Evolutionary conservation across 2,113 vertebrate species (phyloP).

Genomic region (Stercorarius parasiticus): DNA sequence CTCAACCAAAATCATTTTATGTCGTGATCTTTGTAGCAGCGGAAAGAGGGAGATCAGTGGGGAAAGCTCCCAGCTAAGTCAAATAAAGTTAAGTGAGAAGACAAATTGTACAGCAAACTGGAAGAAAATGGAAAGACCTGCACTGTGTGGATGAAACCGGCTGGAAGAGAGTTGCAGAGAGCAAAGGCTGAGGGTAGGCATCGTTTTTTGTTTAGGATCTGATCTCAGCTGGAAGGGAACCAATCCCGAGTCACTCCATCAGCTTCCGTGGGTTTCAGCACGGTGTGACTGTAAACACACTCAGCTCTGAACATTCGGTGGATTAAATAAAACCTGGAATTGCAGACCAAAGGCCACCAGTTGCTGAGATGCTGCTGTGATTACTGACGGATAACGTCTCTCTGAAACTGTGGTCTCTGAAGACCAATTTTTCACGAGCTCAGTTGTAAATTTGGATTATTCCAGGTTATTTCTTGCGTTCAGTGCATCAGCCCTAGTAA

Average conservation of each 20-base stretch:
- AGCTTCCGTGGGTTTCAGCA: neutral
- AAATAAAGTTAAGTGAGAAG: neutral
- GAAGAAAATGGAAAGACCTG: neutral
- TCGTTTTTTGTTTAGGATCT: neutral
- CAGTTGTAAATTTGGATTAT: neutral
- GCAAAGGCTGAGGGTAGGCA: neutral
- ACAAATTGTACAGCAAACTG: neutral
- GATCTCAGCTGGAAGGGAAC: neutral
- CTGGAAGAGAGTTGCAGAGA: neutral
- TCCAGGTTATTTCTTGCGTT: neutral
- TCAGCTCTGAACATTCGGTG: neutral
- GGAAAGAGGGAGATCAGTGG: neutral
- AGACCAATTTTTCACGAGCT: neutral
- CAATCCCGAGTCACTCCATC: neutral
- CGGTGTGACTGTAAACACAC: neutral
- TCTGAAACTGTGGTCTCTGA: neutral
- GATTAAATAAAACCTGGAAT: neutral
- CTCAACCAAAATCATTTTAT: neutral
- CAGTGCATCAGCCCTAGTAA: neutral
- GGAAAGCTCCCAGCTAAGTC: neutral
- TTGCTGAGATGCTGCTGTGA: neutral
- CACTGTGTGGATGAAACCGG: neutral
- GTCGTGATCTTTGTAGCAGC: accelerated
- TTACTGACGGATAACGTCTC: neutral
- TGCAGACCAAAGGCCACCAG: neutral